Evolutionary conservation across 2,888 invertebrate species (phyloP), one percentile per base, ranked within the genome.

Genomic region (Macrophya annulata): DNA sequence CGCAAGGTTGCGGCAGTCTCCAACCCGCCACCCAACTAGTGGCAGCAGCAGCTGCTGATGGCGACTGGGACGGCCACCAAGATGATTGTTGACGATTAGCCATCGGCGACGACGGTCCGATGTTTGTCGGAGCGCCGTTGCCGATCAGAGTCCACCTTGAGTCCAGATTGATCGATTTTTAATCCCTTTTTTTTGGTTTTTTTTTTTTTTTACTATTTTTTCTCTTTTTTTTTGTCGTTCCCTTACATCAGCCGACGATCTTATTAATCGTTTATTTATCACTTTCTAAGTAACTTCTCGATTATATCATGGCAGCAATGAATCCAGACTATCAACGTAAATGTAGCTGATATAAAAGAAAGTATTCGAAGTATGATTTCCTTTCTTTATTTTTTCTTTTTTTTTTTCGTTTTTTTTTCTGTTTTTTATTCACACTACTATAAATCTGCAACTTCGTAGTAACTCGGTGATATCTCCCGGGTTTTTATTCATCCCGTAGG

Each of bases 1-100:
- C n/a, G 51, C 81, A 62, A 81, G 37, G 43, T 62, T 59, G 85
- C 85, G 88, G 77, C 86, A 89, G 8, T 86, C 77, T 88, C 87
- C 62, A 87, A 86, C 84, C 81, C n/a, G 43, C 74, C 82, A 79
- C 84, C 62, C 74, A 81, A 59, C 71, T 59, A 84, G 85, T 79
- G 59, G 71, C 68, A 45, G 48, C 81, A 21, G 62, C 68, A 45
- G 48, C 82, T 62, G 68, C 25, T 68, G 82, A 65, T 43, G 83
- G 83, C n/a, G 83, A 83, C 71, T 83, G 83, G 12, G 83, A 83
- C 65, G 83, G 83, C 83, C 83, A 83, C 83, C 83, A 83, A 65
- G 83, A 83, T 15, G 81, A 83, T 68, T 31, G 68, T 83, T 48
- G 83, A 68, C 71, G 71, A 65, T 83, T 83, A n/a, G 81, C 25